phyloP scores from a whole-genome alignment of 2,888 invertebrate genomes.

The Cataglyphis altisquamis region DNA sequence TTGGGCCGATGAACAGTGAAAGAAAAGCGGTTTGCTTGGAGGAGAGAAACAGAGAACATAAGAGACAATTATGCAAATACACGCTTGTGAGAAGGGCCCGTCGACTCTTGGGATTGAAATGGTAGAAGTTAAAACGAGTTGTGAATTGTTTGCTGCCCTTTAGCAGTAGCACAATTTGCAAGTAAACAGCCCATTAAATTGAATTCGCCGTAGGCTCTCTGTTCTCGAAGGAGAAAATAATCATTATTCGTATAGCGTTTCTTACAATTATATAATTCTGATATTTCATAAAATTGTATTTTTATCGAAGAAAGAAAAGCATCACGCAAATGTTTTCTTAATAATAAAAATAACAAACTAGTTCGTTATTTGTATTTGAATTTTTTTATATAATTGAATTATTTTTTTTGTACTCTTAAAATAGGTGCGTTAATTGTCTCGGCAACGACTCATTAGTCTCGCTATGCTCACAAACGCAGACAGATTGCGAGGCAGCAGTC shows the following conservation, averaged over 20 bases:
- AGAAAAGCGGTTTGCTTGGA: constrained; percentile 40
- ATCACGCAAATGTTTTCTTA: neutral
- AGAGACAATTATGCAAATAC: constrained; percentile 79
- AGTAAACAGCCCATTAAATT: constrained; percentile 82
- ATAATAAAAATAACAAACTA: neutral
- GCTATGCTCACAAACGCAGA: neutral
- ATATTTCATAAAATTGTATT: constrained; percentile 6
- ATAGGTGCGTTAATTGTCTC: neutral
- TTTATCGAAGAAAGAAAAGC: neutral
- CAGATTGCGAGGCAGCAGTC: neutral
- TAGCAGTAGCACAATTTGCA: constrained; percentile 83
- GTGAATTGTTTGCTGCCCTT: constrained; percentile 83
- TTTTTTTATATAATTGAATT: neutral
- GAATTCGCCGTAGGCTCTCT: constrained; percentile 58
- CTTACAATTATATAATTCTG: neutral
- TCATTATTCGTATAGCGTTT: neutral
- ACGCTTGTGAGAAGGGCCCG: constrained; percentile 65
- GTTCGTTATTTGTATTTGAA: neutral
- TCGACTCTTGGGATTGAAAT: constrained; percentile 77
- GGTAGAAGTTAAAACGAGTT: constrained; percentile 82
- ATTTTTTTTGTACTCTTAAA: neutral
- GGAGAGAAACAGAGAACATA: constrained; percentile 64
- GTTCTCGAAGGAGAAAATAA: constrained; percentile 17
- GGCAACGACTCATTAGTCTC: neutral
- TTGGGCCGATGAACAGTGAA: constrained; percentile 14